Percentiles rank a stretch among this genome's conserved stretches.
Evolutionary conservation across 2,113 vertebrate species (phyloP).

Genomic region (Hyperoodon ampullatus): DNA sequence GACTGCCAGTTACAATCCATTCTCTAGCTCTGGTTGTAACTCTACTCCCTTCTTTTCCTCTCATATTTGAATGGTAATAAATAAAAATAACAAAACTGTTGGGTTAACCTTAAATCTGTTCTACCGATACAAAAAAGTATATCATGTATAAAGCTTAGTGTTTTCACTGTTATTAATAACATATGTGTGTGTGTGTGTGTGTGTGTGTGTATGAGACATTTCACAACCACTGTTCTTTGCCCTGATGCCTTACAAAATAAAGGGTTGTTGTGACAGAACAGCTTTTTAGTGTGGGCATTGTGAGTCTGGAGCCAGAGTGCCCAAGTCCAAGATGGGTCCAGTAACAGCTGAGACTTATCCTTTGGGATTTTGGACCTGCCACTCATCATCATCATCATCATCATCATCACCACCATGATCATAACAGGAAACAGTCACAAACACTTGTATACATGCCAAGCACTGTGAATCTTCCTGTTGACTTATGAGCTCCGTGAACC

Average conservation of each 20-base stretch:
- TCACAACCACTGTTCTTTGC: background rate
- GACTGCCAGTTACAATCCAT: background rate
- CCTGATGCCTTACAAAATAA: background rate
- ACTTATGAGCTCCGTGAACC: background rate
- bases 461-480: background rate
- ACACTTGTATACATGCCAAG: background rate
- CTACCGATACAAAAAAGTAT: background rate
- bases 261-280: background rate
- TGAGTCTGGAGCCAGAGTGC: constrained; percentile 78
- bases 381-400: background rate
- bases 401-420: background rate
- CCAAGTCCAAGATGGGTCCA: constrained; percentile 77
- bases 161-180: constrained; percentile 8
- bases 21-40: background rate
- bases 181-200: background rate
- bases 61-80: constrained; percentile 38
- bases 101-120: constrained; percentile 36
- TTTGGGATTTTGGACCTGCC: constrained; percentile 44
- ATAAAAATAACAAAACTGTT: constrained; percentile 6
- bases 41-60: background rate
- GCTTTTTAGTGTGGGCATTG: constrained; percentile 69
- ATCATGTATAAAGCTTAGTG: background rate
- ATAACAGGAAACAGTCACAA: background rate
- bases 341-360: constrained; percentile 77
- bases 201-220: background rate